Evolutionary conservation across 2,113 vertebrate genomes (phyloP).

Genomic region (Paratilapia polleni): DNA sequence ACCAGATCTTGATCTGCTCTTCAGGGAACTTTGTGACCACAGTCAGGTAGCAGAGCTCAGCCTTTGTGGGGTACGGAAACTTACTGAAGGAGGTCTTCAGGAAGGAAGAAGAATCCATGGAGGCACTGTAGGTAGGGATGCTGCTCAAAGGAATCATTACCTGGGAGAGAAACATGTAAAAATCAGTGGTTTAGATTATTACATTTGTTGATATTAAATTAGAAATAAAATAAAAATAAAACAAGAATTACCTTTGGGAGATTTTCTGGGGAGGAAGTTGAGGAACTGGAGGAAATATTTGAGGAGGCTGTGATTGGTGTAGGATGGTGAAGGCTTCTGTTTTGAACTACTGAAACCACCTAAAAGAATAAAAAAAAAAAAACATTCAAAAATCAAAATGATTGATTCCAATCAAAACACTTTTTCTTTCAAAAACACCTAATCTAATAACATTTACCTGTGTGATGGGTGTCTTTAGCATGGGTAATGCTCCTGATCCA

Average conservation of each 20-base stretch:
- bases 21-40: conserved; percentile 98
- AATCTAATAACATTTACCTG: conserved; percentile 71
- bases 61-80: conserved; percentile 98
- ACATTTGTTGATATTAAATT: not conserved
- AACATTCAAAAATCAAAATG: not conserved
- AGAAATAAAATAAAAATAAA: not conserved
- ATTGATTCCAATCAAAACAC: not conserved
- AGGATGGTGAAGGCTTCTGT: conserved; percentile 77
- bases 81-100: conserved; percentile 98
- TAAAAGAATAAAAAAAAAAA: conserved; percentile 34
- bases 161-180: conserved; percentile 27
- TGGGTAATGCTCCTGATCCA: conserved; percentile 82
- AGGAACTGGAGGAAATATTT: conserved; percentile 57
- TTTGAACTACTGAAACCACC: conserved; percentile 90
- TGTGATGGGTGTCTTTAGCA: conserved; percentile 90
- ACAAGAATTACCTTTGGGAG: conserved; percentile 85
- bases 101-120: conserved; percentile 98
- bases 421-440: not conserved
- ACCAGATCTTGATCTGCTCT: conserved; percentile 99
- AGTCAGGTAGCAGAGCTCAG: conserved; percentile 96
- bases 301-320: conserved; percentile 72
- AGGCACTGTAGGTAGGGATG: conserved; percentile 94
- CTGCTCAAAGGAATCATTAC: conserved; percentile 99
- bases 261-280: conserved; percentile 84
- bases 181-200: not conserved